These are phyloP conservation scores for Lasioglossum marginatum DNA, from an alignment of 2,888 invertebrate species.

Conservation along the genomic window DNA sequence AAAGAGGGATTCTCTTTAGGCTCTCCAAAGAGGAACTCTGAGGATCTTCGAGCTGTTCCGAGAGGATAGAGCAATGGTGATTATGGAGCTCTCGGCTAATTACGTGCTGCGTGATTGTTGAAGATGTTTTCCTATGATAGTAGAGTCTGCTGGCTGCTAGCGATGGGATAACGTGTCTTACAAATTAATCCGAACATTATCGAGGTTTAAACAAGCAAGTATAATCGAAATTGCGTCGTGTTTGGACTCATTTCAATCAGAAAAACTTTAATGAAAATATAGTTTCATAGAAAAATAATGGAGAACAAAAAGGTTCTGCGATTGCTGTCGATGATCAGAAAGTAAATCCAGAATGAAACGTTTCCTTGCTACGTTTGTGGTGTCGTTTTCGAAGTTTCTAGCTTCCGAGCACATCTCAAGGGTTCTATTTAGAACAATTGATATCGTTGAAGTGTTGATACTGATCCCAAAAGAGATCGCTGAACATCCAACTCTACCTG, in stretches of 20 bases:
- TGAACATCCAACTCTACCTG: background rate
- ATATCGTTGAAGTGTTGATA: background rate
- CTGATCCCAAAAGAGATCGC: background rate
- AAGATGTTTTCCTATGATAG: background rate
- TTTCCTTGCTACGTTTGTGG: too few species aligned
- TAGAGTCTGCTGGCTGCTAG: background rate
- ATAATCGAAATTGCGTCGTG: too few species aligned
- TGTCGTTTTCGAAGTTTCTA: too few species aligned
- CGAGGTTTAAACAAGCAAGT: too few species aligned
- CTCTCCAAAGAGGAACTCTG: background rate
- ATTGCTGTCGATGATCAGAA: too few species aligned
- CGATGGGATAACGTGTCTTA: background rate
- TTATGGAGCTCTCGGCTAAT: background rate
- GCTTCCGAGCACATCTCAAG: background rate
- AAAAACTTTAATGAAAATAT: too few species aligned
- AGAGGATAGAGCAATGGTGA: background rate
- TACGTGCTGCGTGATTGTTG: background rate
- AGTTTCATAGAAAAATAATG: too few species aligned
- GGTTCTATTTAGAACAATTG: background rate
- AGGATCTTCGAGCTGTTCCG: background rate
- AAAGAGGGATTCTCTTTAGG: background rate
- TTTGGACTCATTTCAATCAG: too few species aligned
- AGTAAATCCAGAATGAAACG: too few species aligned
- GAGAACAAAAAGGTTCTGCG: too few species aligned
- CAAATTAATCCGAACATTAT: background rate